phyloP scores from a whole-genome alignment of 1,140 invertebrate genomes.

The Aporrectodea caliginosa region DNA sequence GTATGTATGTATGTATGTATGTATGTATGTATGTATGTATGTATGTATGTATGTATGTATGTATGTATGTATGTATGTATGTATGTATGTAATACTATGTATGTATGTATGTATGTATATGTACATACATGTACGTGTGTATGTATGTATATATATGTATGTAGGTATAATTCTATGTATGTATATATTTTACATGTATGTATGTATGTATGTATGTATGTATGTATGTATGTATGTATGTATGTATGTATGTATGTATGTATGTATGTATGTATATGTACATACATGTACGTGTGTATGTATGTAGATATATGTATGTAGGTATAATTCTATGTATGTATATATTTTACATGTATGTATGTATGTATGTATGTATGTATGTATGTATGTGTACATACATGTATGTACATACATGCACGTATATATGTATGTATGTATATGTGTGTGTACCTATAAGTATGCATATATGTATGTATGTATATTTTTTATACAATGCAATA shows the following conservation, averaged over 20 bases:
- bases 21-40: constrained; percentile 31
- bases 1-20: neutral
- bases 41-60: constrained; percentile 32
- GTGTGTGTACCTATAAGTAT: neutral
- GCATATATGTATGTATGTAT: constrained; percentile 6
- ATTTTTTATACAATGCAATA: neutral
- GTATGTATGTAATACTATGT: no score
- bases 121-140: no score
- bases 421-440: neutral
- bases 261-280: no score
- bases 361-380: constrained; percentile 5
- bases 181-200: neutral
- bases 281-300: no score
- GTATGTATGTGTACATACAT: neutral
- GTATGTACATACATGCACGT: neutral
- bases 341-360: constrained; percentile 2
- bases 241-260: no score
- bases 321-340: neutral
- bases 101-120: constrained; percentile 26
- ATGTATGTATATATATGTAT: constrained; percentile 28
- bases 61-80: constrained; percentile 30
- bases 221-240: neutral
- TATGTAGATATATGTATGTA: neutral
- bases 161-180: constrained; percentile 26
- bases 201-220: neutral